These are phyloP conservation scores for Rapana venosa DNA, from an alignment of 2,888 invertebrate genomes.

Conservation along the genomic window DNA sequence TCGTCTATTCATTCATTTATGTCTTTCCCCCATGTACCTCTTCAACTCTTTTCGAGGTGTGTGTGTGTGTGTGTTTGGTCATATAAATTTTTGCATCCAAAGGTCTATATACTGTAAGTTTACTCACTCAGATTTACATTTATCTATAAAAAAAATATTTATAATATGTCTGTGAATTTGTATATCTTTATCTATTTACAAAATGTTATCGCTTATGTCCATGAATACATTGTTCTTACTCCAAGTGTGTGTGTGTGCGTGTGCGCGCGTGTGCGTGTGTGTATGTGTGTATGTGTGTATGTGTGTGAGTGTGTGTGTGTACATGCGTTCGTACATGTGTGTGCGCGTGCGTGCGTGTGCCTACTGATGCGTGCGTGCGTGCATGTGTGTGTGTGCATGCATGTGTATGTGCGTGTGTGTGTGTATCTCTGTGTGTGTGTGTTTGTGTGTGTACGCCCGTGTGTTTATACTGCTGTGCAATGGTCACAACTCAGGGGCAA, in stretches of 20 bases:
- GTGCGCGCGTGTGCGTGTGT: too few species aligned
- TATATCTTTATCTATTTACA: not conserved
- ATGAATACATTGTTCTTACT: too few species aligned
- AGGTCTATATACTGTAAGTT: too few species aligned
- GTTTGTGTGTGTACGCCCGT: not conserved
- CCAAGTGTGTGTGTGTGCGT: too few species aligned
- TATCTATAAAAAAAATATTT: not conserved
- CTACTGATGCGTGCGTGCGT: not conserved
- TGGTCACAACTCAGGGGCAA: too few species aligned
- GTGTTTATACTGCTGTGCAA: not conserved
- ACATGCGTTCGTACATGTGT: not conserved
- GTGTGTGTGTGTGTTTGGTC: conserved; percentile 6
- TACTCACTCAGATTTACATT: too few species aligned
- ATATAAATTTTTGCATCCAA: too few species aligned
- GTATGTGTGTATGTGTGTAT: too few species aligned
- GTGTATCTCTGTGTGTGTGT: not conserved
- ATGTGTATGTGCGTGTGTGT: conserved; percentile 20
- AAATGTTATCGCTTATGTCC: too few species aligned
- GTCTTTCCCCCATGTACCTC: not conserved
- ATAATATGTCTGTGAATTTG: not conserved
- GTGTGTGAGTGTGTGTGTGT: conserved; percentile 11
- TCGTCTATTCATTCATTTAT: not conserved
- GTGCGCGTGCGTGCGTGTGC: not conserved
- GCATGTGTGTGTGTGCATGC: conserved; percentile 6
- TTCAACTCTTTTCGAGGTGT: not conserved